Conservation (phyloP, 2,797 vertebrate species). For the Pseudotriccus pelzelni region DNA sequence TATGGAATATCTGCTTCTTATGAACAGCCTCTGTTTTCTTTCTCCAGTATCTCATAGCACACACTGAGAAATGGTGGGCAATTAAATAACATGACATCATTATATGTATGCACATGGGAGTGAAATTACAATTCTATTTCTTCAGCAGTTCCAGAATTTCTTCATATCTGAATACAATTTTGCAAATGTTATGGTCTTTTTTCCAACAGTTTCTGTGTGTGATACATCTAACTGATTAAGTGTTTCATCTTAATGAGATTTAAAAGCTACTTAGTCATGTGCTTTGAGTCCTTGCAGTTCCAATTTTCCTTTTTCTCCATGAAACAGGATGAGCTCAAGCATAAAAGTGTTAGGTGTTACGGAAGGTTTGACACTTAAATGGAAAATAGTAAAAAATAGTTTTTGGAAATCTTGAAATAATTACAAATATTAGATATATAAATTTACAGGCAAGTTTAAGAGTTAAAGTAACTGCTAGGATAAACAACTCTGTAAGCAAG, state of each 20-base stretch:
- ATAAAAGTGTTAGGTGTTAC: background rate
- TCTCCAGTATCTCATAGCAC: accelerated
- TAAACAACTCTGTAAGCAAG: background rate
- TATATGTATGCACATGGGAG: background rate
- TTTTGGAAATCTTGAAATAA: background rate
- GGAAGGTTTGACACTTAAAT: background rate
- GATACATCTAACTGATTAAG: background rate
- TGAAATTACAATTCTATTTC: background rate
- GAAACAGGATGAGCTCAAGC: background rate
- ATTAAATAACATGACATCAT: background rate
- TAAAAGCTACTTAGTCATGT: background rate
- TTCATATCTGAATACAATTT: background rate
- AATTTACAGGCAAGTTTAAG: background rate
- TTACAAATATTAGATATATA: background rate
- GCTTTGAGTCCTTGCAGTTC: background rate
- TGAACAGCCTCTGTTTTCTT: background rate
- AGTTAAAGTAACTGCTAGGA: background rate
- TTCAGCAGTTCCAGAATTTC: background rate
- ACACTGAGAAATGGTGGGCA: background rate
- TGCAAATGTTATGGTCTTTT: background rate
- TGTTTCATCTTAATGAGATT: background rate
- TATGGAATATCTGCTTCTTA: background rate
- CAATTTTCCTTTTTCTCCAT: background rate
- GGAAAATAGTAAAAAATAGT: background rate
- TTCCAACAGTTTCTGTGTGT: background rate